Evolutionary conservation across 2,113 vertebrate genomes (phyloP).

Genomic region (Procavia capensis): DNA sequence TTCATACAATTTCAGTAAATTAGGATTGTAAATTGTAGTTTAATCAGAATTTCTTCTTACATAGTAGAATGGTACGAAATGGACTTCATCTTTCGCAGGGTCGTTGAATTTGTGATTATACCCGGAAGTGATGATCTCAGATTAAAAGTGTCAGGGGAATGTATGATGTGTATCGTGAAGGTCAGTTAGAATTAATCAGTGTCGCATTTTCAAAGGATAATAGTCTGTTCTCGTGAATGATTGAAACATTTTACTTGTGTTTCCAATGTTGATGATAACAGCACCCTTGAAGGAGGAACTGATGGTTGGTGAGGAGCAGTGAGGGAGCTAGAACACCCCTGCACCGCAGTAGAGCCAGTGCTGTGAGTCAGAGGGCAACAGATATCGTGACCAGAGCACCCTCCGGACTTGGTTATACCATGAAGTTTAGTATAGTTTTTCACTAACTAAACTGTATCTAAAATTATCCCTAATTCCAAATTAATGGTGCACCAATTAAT

Average conservation of each 20-base stretch:
- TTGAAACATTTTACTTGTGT: background rate
- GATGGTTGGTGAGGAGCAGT: background rate
- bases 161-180: background rate
- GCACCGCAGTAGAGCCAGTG: background rate
- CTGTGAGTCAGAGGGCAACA: background rate
- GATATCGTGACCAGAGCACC: background rate
- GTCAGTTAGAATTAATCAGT: background rate
- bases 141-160: background rate
- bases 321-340: background rate
- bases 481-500: background rate
- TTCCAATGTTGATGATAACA: background rate
- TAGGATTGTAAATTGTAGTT: background rate
- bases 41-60: background rate
- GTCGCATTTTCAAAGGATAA: background rate
- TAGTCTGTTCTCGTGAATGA: background rate
- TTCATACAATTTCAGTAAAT: background rate
- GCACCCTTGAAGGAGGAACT: background rate
- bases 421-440: background rate
- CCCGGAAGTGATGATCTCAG: background rate
- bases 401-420: background rate
- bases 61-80: background rate
- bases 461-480: background rate
- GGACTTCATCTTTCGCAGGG: background rate
- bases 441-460: background rate
- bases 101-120: background rate